These are phyloP conservation scores for Bursaphelenchus mucronatus DNA, from an alignment of 1,140 invertebrate species.

Conservation along the genomic window DNA sequence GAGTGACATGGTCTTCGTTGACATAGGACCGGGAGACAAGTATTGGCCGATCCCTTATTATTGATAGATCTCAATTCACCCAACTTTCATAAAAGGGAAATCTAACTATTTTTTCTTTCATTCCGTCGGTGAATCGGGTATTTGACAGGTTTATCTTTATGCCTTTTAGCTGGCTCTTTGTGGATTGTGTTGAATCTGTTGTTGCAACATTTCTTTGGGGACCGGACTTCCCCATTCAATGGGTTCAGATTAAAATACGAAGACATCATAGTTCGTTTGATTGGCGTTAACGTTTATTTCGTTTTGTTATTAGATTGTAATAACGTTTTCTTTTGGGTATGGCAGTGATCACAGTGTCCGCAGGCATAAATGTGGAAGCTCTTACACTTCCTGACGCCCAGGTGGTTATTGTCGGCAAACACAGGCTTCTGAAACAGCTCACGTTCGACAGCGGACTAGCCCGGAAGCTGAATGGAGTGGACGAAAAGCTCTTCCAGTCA, in stretches of 20 bases:
- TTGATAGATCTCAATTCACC: too few species aligned
- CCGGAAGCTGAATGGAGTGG: slow-evolving; percentile 25
- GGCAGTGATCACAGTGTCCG: slow-evolving; percentile 20
- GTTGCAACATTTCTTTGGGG: slow-evolving; percentile 21
- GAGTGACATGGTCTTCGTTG: too few species aligned
- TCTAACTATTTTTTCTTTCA: too few species aligned
- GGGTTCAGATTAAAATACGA: neutral
- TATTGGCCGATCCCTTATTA: too few species aligned
- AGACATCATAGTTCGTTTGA: too few species aligned
- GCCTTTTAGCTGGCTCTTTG: too few species aligned
- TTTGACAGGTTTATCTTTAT: too few species aligned
- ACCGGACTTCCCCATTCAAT: slow-evolving; percentile 7
- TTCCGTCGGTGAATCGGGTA: too few species aligned
- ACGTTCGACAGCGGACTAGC: slow-evolving; percentile 20
- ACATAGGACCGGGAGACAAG: too few species aligned
- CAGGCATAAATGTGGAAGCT: slow-evolving; percentile 18
- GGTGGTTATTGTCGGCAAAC: slow-evolving; percentile 34
- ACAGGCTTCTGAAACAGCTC: slow-evolving; percentile 33
- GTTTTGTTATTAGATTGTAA: too few species aligned
- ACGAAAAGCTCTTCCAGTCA: slow-evolving; percentile 26
- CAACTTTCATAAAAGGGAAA: too few species aligned
- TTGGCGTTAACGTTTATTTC: too few species aligned
- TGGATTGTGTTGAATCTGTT: slow-evolving; percentile 8
- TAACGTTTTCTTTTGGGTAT: slow-evolving; percentile 21
- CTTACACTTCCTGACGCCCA: slow-evolving; percentile 19